phyloP scores from a whole-genome alignment of 2,888 invertebrate genomes.

The Selenia dentaria region DNA sequence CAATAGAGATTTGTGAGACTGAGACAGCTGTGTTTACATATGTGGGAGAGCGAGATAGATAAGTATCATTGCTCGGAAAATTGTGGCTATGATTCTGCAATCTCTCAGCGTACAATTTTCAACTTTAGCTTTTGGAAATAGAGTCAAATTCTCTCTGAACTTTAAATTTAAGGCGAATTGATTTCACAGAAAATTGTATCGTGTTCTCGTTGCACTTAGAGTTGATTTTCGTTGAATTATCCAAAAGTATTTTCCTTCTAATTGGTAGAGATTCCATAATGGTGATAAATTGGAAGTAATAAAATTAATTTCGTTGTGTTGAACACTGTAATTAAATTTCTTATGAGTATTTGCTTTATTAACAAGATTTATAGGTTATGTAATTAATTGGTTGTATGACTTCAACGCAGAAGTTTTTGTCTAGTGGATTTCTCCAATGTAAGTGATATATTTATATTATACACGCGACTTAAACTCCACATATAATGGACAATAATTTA shows the following conservation, averaged over 20 bases:
- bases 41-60: slow-evolving; percentile 17
- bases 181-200: slow-evolving; percentile 11
- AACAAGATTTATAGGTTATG: slow-evolving; percentile 15
- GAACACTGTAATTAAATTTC: slow-evolving; percentile 23
- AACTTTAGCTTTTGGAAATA: neutral
- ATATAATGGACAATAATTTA: no score
- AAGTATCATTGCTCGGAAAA: slow-evolving; percentile 22
- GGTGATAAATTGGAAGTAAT: slow-evolving; percentile 28
- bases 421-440: neutral
- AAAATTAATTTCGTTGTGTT: slow-evolving; percentile 22
- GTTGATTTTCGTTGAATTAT: slow-evolving; percentile 6
- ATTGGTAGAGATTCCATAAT: slow-evolving; percentile 26
- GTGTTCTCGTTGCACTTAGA: neutral
- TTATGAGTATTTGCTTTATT: slow-evolving; percentile 14
- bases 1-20: slow-evolving; percentile 30
- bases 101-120: neutral
- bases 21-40: slow-evolving; percentile 27
- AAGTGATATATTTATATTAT: neutral
- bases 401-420: neutral
- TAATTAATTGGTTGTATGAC: slow-evolving; percentile 11
- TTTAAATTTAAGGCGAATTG: slow-evolving; percentile 6
- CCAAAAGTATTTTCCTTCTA: slow-evolving; percentile 13
- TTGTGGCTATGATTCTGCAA: slow-evolving; percentile 19
- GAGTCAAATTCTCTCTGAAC: slow-evolving; percentile 6
- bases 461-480: neutral